These are phyloP conservation scores for Diadumene lineata DNA, from an alignment of 92 coral and sea anemone genomes.

Conservation along the genomic window DNA sequence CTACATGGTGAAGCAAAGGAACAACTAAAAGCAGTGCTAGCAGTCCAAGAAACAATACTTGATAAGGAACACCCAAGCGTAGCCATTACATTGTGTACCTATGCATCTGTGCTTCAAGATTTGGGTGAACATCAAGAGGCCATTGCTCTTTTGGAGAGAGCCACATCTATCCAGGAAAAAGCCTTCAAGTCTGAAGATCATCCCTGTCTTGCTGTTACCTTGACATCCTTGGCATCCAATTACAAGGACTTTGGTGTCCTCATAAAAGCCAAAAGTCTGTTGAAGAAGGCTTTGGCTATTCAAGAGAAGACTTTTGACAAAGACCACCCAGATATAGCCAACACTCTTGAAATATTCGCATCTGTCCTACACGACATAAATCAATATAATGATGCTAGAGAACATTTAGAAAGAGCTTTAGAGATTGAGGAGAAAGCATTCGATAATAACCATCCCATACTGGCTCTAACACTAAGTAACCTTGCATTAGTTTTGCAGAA, in stretches of 20 bases:
- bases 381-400: background rate
- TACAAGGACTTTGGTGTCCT: conserved; percentile 8
- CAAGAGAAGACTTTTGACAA: conserved; percentile 6
- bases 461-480: background rate
- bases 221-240: background rate
- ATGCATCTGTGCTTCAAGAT: background rate
- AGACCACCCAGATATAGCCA: conserved; percentile 18
- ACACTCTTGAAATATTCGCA: conserved; percentile 9
- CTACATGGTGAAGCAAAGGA: conserved; percentile 1
- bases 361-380: conserved; percentile 13
- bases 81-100: background rate
- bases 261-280: background rate
- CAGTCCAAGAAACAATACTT: background rate
- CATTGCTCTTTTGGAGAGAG: background rate
- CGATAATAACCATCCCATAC: background rate
- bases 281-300: conserved; percentile 18
- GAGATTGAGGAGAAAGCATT: background rate
- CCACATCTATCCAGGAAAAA: conserved; percentile 10
- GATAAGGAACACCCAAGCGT: conserved; percentile 11
- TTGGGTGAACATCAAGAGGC: conserved; percentile 2
- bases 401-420: conserved; percentile 16
- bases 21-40: background rate
- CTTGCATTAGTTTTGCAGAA: background rate
- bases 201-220: conserved; percentile 1
- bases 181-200: conserved; percentile 2